Conservation (phyloP, 1,140 invertebrate genomes). For the Aporrectodea caliginosa region DNA sequence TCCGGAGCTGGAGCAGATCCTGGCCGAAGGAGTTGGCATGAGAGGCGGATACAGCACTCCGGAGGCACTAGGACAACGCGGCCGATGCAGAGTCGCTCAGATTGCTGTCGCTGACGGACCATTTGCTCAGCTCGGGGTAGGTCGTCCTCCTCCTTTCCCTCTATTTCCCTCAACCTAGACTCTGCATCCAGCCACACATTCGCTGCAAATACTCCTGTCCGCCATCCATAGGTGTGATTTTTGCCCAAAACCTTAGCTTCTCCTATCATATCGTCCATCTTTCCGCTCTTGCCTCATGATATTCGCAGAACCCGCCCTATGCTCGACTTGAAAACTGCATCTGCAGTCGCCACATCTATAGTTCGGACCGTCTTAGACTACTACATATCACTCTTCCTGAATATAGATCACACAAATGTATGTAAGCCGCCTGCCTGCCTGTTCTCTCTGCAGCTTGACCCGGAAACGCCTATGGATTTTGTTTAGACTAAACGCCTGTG, state of each 20-base stretch:
- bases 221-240: too few relatives aligned
- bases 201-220: too few relatives aligned
- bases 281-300: too few relatives aligned
- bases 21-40: conserved; percentile 42
- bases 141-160: conserved; percentile 17
- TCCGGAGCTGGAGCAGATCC: conserved; percentile 43
- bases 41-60: conserved; percentile 47
- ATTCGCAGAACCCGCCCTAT: not conserved
- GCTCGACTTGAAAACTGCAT: too few relatives aligned
- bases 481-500: not conserved
- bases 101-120: conserved; percentile 95
- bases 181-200: too few relatives aligned
- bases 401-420: not conserved
- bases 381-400: not conserved
- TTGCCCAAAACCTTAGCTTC: too few relatives aligned
- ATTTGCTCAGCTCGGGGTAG: conserved; percentile 85
- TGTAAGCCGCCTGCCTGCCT: not conserved
- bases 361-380: not conserved
- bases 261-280: too few relatives aligned
- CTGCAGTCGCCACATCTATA: too few relatives aligned
- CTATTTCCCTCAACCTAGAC: too few relatives aligned
- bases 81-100: conserved; percentile 93
- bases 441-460: not conserved
- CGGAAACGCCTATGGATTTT: not conserved
- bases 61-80: conserved; percentile 89